Conservation (phyloP, 2,113 vertebrate species). For the Myiopsitta monachus region DNA sequence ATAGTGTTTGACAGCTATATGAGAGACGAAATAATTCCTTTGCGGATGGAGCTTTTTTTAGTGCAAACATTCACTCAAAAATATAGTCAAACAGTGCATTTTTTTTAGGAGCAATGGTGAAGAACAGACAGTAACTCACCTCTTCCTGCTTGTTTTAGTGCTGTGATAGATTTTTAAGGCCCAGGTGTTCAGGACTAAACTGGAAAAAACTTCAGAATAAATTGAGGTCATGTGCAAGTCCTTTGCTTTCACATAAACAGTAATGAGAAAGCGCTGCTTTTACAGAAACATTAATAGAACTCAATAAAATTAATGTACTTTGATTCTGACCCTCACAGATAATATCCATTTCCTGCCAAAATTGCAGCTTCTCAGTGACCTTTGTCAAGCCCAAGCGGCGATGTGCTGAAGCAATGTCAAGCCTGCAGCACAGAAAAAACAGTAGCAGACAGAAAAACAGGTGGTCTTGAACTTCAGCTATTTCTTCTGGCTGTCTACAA, state of each 20-base stretch:
- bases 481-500: not conserved
- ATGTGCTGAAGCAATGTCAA: not conserved
- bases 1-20: not conserved
- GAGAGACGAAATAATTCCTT: not conserved
- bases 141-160: not conserved
- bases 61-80: not conserved
- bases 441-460: not conserved
- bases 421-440: not conserved
- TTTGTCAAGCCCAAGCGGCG: not conserved
- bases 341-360: not conserved
- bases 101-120: not conserved
- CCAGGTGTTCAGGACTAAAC: accelerated
- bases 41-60: not conserved
- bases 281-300: not conserved
- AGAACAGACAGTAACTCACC: not conserved
- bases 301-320: not conserved
- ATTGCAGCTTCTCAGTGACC: not conserved
- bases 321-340: not conserved
- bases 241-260: not conserved
- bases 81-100: not conserved
- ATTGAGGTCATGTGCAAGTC: not conserved
- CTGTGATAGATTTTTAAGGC: not conserved
- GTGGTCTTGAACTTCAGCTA: not conserved
- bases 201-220: not conserved
- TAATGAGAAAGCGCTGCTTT: not conserved